These are phyloP conservation scores for Drosophila demipolita DNA, from an alignment of 2,888 invertebrate genomes.

Conservation along the genomic window DNA sequence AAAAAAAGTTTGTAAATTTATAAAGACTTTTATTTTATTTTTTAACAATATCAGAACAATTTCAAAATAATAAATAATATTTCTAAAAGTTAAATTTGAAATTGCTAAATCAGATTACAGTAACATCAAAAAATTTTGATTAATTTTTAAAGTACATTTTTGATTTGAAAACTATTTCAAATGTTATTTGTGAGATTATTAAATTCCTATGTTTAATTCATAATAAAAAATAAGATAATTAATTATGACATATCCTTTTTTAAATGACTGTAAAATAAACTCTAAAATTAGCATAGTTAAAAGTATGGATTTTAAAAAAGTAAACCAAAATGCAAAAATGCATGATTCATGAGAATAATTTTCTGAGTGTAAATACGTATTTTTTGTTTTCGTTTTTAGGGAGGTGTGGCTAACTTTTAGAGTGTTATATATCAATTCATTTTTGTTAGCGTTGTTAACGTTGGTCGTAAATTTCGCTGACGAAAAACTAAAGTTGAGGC, in stretches of 20 bases:
- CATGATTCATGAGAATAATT: background rate
- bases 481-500: slow-evolving; percentile 59
- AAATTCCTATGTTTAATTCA: background rate
- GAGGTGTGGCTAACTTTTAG: background rate
- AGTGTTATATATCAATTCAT: slow-evolving; percentile 50
- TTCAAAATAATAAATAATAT: background rate
- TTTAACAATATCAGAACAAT: background rate
- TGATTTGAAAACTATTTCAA: background rate
- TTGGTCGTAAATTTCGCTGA: slow-evolving; percentile 70
- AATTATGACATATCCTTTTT: background rate
- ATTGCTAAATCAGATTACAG: background rate
- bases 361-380: background rate
- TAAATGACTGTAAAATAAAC: no score
- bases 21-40: background rate
- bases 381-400: background rate
- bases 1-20: background rate
- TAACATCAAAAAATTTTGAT: background rate
- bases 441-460: slow-evolving; percentile 64
- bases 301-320: background rate
- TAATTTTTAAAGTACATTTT: background rate
- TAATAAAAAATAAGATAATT: background rate
- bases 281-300: no score
- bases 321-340: background rate
- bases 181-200: background rate
- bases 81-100: background rate